phyloP scores from a whole-genome alignment of 2,888 invertebrate genomes.

The Rhogogaster chlorosoma region DNA sequence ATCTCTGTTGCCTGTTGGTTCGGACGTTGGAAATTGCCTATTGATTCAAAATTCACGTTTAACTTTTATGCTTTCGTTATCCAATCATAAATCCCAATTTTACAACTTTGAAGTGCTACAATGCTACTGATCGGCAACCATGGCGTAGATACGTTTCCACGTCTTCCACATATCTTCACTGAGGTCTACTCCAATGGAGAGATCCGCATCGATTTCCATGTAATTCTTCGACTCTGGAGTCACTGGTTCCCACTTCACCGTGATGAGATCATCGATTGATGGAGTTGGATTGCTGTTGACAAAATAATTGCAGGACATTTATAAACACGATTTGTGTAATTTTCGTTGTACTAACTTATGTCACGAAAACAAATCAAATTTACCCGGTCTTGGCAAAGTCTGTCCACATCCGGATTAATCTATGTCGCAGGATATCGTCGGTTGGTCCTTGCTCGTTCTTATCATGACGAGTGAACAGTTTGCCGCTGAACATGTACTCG shows the following conservation, averaged over 20 bases:
- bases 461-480: slow-evolving; percentile 55
- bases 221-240: slow-evolving; percentile 58
- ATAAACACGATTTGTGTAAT: neutral
- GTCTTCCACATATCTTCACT: slow-evolving; percentile 56
- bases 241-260: slow-evolving; percentile 62
- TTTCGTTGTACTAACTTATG: neutral
- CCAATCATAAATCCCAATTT: no score
- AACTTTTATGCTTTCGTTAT: no score
- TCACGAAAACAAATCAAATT: neutral
- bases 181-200: slow-evolving; percentile 55
- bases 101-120: no score
- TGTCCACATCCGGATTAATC: slow-evolving; percentile 75
- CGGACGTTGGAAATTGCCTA: no score
- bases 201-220: slow-evolving; percentile 64
- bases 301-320: neutral
- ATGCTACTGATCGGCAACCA: neutral
- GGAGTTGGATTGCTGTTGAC: slow-evolving; percentile 67
- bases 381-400: slow-evolving; percentile 72
- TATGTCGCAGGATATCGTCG: slow-evolving; percentile 76
- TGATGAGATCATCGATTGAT: slow-evolving; percentile 58
- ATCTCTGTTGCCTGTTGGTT: no score
- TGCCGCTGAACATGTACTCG: slow-evolving; percentile 80
- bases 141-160: slow-evolving; percentile 57
- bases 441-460: slow-evolving; percentile 64
- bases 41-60: no score